Evolutionary conservation across 2,888 invertebrate species (phyloP).

Genomic region (Eristalis intricaria): DNA sequence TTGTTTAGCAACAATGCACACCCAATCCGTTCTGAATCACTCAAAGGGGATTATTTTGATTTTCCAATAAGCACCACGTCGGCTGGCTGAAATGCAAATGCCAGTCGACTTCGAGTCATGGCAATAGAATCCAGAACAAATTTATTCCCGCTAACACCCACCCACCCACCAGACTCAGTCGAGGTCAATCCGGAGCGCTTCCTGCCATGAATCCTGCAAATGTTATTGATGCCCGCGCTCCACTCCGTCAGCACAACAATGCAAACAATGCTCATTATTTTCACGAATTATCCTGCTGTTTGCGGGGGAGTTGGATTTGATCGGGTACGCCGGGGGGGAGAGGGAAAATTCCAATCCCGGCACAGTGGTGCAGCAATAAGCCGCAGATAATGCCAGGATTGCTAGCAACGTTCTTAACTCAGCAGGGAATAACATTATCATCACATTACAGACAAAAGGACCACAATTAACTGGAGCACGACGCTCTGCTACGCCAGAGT

Average conservation of each 20-base stretch:
- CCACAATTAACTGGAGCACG: slow-evolving; percentile 63
- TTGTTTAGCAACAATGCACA: neutral
- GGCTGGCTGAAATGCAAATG: slow-evolving; percentile 43
- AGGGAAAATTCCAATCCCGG: neutral
- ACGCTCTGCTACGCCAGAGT: neutral
- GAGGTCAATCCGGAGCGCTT: slow-evolving; percentile 31
- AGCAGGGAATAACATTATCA: slow-evolving; percentile 50
- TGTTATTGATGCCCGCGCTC: slow-evolving; percentile 18
- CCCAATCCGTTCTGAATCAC: slow-evolving; percentile 28
- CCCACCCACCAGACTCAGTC: neutral
- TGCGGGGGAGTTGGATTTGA: neutral
- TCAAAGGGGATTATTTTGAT: slow-evolving; percentile 56
- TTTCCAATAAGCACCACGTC: slow-evolving; percentile 9
- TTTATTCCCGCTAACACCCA: slow-evolving; percentile 52
- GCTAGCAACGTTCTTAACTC: slow-evolving; percentile 55
- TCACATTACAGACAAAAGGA: slow-evolving; percentile 63
- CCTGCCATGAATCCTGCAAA: slow-evolving; percentile 40
- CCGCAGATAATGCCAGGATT: slow-evolving; percentile 62
- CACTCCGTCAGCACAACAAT: slow-evolving; percentile 58
- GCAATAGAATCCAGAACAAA: slow-evolving; percentile 58
- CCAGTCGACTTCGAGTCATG: slow-evolving; percentile 12
- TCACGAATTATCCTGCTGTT: slow-evolving; percentile 21
- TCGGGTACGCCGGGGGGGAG: neutral
- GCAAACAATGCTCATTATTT: slow-evolving; percentile 59
- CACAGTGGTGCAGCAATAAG: slow-evolving; percentile 59